These are phyloP conservation scores for Pangasius krempfi DNA, from an alignment of 2,797 vertebrate species.

Conservation along the genomic window DNA sequence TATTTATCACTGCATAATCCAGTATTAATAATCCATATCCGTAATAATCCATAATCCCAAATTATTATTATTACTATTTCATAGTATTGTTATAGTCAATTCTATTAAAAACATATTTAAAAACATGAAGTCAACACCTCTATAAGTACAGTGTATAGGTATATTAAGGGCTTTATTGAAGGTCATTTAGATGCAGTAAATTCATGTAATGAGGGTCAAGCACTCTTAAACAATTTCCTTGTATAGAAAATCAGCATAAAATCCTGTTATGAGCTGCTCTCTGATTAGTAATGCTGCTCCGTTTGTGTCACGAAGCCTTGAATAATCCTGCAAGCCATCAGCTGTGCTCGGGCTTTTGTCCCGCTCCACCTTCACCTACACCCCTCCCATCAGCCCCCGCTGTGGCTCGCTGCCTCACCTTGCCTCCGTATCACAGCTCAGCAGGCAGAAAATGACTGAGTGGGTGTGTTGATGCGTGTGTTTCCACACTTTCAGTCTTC, in stretches of 20 bases:
- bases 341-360: slow-evolving; percentile 53
- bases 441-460: slow-evolving; percentile 42
- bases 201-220: slow-evolving; percentile 4
- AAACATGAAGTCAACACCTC: neutral
- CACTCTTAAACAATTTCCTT: neutral
- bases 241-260: slow-evolving; percentile 10
- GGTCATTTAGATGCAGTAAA: neutral
- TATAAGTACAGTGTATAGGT: neutral
- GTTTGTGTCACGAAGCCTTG: slow-evolving; percentile 33
- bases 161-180: neutral
- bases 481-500: slow-evolving; percentile 25
- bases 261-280: slow-evolving; percentile 16
- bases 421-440: slow-evolving; percentile 68
- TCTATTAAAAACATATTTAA: neutral
- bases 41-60: no score
- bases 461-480: slow-evolving; percentile 36
- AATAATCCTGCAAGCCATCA: slow-evolving; percentile 46
- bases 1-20: no score
- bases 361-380: slow-evolving; percentile 70
- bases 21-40: no score
- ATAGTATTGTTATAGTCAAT: neutral
- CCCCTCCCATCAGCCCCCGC: slow-evolving; percentile 56
- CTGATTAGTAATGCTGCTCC: neutral
- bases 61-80: neutral
- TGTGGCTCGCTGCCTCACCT: slow-evolving; percentile 69